Evolutionary conservation across 2,888 invertebrate genomes (phyloP), one percentile per base, ranked within the genome.

Genomic region (Rhogogaster chlorosoma): DNA sequence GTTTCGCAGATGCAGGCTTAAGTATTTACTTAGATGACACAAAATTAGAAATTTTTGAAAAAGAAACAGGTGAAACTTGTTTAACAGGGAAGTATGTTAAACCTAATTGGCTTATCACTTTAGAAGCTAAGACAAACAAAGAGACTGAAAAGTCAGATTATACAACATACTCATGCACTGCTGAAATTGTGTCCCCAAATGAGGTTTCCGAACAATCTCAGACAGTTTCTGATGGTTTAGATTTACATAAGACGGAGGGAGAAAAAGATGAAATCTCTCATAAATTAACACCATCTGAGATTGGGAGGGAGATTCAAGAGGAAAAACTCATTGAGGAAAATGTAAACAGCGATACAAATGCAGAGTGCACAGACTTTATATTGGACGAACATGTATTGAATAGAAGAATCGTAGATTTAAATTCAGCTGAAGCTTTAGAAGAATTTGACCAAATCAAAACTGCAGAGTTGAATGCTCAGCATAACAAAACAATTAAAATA

Each of bases 181-280:
- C 84, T 78, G 32, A 78, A 70, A 84, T 84, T 26, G 36, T 78
- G 45, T 64, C 67, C 45, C 45, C 49, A 84, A 67, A 67, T 67
- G 78, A 67, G 32, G 64, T 70, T 78, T 38, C 57, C 32, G 70
- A 70, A 32, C 78, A 84, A 84, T 84, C 84, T 70, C 84, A 84
- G 45, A 84, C 70, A 38, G 49, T 78, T 49, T 2, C 29, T 42
- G 22, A 45, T 67, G 45, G 29, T 67, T 26, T 29, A 78, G 49
- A 83, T 83, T 83, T 67, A n/a, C 78, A 64, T 26, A 67, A 78
- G 67, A 78, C 10, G 78, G 84, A 84, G 84, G 78, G 49, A 70
- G 78, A 32, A 26, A 12, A 18, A 49, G 57, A 67, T 67, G 49
- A 32, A 32, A 0, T 1, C 18, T 29, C 75, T 61, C 77, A 57